Evolutionary conservation across 2,888 invertebrate species (phyloP).

Genomic region (Microctonus brassicae): DNA sequence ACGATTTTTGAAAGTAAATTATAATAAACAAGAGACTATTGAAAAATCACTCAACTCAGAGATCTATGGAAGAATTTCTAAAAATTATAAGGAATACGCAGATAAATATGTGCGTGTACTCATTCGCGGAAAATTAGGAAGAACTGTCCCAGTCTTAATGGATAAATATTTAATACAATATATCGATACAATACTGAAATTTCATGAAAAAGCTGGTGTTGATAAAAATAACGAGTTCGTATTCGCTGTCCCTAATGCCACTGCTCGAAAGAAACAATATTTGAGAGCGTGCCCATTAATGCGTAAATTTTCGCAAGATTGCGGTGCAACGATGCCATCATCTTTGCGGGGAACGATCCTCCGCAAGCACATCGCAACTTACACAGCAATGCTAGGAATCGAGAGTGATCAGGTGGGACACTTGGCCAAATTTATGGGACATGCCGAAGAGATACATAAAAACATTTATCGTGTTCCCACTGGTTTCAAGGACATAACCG

Average conservation of each 20-base stretch:
- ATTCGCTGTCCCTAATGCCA: constrained; percentile 30
- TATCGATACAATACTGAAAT: constrained; percentile 24
- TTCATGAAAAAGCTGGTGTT: constrained; percentile 18
- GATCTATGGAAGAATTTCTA: constrained; percentile 1
- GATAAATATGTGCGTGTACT: constrained; percentile 22
- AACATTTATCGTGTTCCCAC: constrained; percentile 29
- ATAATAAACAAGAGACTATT: not conserved
- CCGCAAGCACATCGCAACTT: constrained; percentile 32
- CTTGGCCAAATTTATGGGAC: constrained; percentile 34
- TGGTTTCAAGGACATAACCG: constrained; percentile 3
- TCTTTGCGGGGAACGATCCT: constrained; percentile 24
- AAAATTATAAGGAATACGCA: not conserved
- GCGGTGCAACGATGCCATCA: constrained; percentile 31
- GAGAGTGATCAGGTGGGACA: constrained; percentile 18
- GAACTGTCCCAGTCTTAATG: constrained; percentile 34
- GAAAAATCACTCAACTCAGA: not conserved
- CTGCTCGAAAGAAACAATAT: constrained; percentile 9
- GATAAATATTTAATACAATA: constrained; percentile 1
- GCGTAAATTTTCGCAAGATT: constrained; percentile 27
- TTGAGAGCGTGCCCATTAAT: constrained; percentile 29
- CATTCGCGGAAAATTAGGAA: constrained; percentile 33
- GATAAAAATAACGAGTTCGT: constrained; percentile 28
- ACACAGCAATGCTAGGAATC: not conserved
- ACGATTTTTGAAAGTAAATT: too few species aligned
- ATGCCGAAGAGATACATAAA: constrained; percentile 26